phyloP scores from a whole-genome alignment of 2,113 vertebrate species.

The Caranx ignobilis region DNA sequence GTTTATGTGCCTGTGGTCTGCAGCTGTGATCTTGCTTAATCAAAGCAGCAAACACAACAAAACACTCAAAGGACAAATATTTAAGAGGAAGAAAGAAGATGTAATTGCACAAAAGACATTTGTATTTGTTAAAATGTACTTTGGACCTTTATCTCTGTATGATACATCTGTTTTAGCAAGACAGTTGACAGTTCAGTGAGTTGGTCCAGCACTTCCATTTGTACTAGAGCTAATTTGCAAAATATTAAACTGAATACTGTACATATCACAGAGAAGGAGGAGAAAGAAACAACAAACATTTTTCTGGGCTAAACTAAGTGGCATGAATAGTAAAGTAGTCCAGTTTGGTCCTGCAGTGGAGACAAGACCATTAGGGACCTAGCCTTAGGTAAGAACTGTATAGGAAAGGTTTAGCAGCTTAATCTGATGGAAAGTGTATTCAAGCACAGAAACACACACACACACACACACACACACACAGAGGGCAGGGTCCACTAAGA shows the following conservation, averaged over 20 bases:
- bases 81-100: not conserved
- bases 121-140: not conserved
- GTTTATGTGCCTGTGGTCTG: not conserved
- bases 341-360: conserved; percentile 29
- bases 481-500: conserved; percentile 59
- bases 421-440: conserved; percentile 73
- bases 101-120: not conserved
- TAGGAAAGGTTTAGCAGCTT: conserved; percentile 51
- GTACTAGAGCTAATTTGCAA: not conserved
- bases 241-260: not conserved
- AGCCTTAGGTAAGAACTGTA: conserved; percentile 40
- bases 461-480: conserved; percentile 4
- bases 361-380: conserved; percentile 38
- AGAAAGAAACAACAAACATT: not conserved
- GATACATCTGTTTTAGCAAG: not conserved
- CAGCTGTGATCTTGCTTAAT: not conserved
- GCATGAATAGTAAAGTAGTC: conserved; percentile 13
- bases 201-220: not conserved
- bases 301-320: conserved; percentile 2
- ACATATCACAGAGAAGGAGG: not conserved
- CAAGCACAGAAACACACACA: conserved; percentile 41
- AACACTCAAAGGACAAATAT: not conserved
- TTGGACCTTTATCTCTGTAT: not conserved
- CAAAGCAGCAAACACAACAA: not conserved
- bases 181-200: not conserved